Evolutionary conservation across 2,888 invertebrate genomes (phyloP), one percentile per base, ranked within the genome.

Genomic region (Nipponacmea schrenckii): DNA sequence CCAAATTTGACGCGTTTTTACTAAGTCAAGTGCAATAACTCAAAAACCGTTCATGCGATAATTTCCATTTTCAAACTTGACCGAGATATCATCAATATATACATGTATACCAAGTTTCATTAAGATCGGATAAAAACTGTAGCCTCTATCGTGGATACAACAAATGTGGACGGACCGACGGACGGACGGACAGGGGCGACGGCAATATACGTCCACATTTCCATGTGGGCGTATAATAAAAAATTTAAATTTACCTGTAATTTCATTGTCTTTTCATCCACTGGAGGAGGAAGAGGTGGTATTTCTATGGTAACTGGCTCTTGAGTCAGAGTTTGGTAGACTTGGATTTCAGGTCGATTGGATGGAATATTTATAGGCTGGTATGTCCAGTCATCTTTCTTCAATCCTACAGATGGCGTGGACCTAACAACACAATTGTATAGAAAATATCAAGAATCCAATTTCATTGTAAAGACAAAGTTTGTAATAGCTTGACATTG

Each of bases 181-280:
- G n/a, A n/a, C n/a, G n/a, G n/a, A n/a, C n/a, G n/a, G n/a, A n/a
- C n/a, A n/a, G n/a, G n/a, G 10, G 14, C 8, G 62, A 15, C 20
- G 8, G 31, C 8, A 64, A 65, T 5, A n/a, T 24, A 69, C 2
- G n/a, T n/a, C n/a, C n/a, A 67, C 24, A 39, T 50, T 46, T 17
- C 62, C 56, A 14, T 20, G 24, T 24, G n/a, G 39, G 8, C n/a
- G 7, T 17, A 17, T 17, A 56, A 15, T 26, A 46, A 45, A 20
- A 24, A 44, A 50, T 64, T n/a, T 10, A 67, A 63, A n/a, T 70
- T 48, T 64, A 79, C 81, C 78, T 81, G 77, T 20, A 80, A 70
- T 72, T 72, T 79, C 3, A 75, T 70, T 15, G 76, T 78, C 50
- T 75, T 77, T 64, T 77, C 79, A 74, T 82, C 81, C 1, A 82